Evolutionary conservation across 2,888 invertebrate species (phyloP).

Genomic region (Andrena flavipes): DNA sequence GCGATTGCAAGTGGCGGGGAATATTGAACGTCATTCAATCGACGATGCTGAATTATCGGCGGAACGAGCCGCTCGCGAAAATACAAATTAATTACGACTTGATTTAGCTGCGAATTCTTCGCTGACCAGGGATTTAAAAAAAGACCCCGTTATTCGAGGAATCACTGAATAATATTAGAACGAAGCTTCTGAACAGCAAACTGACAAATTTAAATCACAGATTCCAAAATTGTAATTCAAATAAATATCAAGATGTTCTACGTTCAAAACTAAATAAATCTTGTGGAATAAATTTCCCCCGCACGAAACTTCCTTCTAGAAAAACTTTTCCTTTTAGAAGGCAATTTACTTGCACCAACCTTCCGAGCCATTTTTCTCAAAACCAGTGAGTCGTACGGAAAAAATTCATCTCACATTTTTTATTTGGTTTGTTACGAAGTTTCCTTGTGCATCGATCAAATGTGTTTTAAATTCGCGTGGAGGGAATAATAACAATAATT

Average conservation of each 20-base stretch:
- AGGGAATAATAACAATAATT: not conserved
- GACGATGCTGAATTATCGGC: conserved; percentile 38
- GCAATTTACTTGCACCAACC: not conserved
- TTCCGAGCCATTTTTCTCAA: not conserved
- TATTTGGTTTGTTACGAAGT: not conserved
- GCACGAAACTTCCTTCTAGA: not conserved
- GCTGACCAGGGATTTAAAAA: not conserved
- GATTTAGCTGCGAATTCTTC: not conserved
- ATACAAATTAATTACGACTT: conserved; percentile 31
- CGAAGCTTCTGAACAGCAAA: too few relatives aligned
- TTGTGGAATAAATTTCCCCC: not conserved
- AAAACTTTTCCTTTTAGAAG: not conserved
- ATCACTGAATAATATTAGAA: too few relatives aligned
- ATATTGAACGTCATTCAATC: conserved; percentile 28
- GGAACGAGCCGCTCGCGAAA: conserved; percentile 31
- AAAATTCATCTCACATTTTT: not conserved
- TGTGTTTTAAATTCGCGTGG: not conserved
- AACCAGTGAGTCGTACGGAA: not conserved
- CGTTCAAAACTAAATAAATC: not conserved
- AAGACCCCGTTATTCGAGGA: not conserved
- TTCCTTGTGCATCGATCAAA: not conserved
- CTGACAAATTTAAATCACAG: too few relatives aligned
- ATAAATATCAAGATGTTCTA: not conserved
- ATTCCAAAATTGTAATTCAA: not conserved
- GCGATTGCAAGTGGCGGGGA: conserved; percentile 37